Evolutionary conservation across 1,140 invertebrate species (phyloP).

Genomic region (Monomorium pharaonis): DNA sequence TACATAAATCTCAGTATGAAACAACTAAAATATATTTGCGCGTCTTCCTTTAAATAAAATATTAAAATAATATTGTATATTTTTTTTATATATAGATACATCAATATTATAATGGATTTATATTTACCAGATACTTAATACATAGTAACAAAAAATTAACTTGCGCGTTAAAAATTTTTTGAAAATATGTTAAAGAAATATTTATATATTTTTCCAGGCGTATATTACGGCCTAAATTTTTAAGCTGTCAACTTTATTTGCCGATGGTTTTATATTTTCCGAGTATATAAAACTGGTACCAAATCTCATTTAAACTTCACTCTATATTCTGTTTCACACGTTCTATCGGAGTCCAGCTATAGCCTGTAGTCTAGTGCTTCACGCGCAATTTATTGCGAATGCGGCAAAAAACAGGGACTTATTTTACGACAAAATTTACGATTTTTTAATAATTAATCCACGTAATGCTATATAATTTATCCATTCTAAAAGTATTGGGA

Average conservation of each 20-base stretch:
- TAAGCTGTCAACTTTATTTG: conserved; percentile 17
- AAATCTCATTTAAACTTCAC: conserved; percentile 42
- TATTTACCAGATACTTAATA: not conserved
- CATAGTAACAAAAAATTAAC: not conserved
- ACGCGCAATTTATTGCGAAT: conserved; percentile 49
- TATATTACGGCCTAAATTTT: not conserved
- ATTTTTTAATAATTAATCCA: conserved; percentile 67
- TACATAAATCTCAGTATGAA: conserved; percentile 49
- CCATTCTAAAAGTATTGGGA: not conserved
- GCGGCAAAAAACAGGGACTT: conserved; percentile 40
- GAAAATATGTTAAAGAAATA: not conserved
- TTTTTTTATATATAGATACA: not conserved
- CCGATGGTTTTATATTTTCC: conserved; percentile 23
- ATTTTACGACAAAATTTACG: conserved; percentile 57
- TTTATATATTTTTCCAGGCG: not conserved
- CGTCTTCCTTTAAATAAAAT: not conserved
- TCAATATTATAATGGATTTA: not conserved
- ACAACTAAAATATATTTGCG: conserved; percentile 20
- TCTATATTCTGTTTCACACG: conserved; percentile 52
- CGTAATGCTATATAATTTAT: conserved; percentile 47
- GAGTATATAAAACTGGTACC: not conserved
- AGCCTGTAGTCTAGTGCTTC: conserved; percentile 50
- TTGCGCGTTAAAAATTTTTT: not conserved
- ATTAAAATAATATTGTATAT: not conserved
- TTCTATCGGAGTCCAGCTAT: conserved; percentile 43